Conservation (phyloP, 2,113 vertebrate genomes). For the Struthidea cinerea region DNA sequence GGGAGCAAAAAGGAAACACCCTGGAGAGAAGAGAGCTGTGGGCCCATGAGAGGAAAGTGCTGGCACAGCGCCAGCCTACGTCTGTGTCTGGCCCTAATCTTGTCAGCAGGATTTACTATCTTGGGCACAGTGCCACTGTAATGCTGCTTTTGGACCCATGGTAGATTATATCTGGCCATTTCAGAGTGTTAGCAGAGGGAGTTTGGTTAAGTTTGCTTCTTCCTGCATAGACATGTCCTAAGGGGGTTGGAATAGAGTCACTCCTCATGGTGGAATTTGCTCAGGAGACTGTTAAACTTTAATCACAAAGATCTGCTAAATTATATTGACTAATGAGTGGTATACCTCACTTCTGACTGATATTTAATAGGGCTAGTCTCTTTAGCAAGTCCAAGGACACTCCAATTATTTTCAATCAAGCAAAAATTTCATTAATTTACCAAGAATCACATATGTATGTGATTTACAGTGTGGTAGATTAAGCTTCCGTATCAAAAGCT, state of each 20-base stretch:
- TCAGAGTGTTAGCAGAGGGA: neutral
- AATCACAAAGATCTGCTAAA: neutral
- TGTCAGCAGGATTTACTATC: neutral
- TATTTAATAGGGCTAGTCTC: neutral
- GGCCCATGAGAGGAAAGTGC: neutral
- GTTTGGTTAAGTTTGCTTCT: neutral
- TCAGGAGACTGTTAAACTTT: neutral
- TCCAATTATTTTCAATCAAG: neutral
- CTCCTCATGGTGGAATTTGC: neutral
- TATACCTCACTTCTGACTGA: neutral
- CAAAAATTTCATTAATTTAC: constrained; percentile 2
- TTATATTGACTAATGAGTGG: neutral
- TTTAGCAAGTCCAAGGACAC: neutral
- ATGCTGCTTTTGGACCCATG: constrained; percentile 2
- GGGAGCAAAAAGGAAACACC: neutral
- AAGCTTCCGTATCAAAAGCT: neutral
- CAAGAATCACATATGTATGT: neutral
- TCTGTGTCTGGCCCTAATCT: neutral
- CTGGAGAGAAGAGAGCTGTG: neutral
- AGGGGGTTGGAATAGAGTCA: neutral
- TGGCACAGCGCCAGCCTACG: neutral
- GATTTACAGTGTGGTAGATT: neutral
- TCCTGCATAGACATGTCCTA: neutral
- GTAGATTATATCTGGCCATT: neutral
- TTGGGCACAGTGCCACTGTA: neutral